phyloP scores from a whole-genome alignment of 2,113 vertebrate genomes.

The Solea solea region DNA sequence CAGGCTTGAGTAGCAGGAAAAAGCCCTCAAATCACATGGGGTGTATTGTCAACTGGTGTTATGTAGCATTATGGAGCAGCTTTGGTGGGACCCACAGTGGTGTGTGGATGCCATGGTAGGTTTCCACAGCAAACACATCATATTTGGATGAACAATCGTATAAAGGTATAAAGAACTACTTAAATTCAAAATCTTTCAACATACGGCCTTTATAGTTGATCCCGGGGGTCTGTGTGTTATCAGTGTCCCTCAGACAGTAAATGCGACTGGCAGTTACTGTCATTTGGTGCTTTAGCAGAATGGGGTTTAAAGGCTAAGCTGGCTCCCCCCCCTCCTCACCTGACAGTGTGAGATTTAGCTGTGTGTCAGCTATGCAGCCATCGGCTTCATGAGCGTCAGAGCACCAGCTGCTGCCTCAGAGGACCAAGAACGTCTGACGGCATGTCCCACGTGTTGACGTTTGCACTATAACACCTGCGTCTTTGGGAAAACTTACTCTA shows the following conservation, averaged over 20 bases:
- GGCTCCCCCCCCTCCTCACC: conserved; percentile 41
- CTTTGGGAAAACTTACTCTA: neutral
- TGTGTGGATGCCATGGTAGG: neutral
- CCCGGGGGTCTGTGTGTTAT: neutral
- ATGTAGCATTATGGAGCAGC: neutral
- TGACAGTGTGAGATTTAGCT: conserved; percentile 32
- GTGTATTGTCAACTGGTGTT: neutral
- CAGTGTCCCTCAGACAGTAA: neutral
- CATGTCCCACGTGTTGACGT: neutral
- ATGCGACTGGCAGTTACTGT: conserved; percentile 8
- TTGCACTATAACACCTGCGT: conserved; percentile 27
- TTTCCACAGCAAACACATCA: neutral
- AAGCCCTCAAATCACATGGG: neutral
- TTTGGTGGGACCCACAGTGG: neutral
- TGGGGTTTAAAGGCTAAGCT: conserved; percentile 49
- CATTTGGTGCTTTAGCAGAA: conserved; percentile 14
- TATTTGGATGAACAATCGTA: neutral
- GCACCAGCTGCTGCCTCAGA: conserved; percentile 44
- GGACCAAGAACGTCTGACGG: neutral
- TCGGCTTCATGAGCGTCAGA: conserved; percentile 10
- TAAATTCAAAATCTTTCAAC: too few species aligned
- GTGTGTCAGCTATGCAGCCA: neutral
- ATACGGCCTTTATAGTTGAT: neutral
- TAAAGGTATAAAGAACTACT: too few species aligned
- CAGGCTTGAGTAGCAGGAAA: neutral